A percentile compares a stretch with the other conserved stretches of the same genome.
Conservation (phyloP, 2,888 invertebrate species). For the Nomada flava region DNA sequence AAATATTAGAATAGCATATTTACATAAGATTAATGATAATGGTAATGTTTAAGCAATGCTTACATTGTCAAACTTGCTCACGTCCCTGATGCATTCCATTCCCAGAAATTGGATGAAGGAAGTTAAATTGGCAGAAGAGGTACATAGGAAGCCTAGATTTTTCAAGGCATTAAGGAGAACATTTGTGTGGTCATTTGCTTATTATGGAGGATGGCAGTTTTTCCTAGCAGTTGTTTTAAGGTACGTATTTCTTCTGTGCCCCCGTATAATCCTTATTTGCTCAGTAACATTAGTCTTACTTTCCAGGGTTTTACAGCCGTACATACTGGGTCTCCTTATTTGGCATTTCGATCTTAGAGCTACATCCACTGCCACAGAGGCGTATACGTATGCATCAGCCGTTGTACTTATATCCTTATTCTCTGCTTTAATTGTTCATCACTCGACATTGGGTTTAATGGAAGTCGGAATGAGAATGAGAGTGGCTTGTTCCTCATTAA, state of each 20-base stretch:
- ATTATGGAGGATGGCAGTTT: constrained; percentile 87
- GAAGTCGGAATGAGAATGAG: constrained; percentile 92
- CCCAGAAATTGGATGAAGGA: constrained; percentile 87
- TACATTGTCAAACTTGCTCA: not conserved
- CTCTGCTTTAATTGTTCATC: constrained; percentile 88
- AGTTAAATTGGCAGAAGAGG: constrained; percentile 84
- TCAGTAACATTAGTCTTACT: not conserved
- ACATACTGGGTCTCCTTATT: constrained; percentile 87
- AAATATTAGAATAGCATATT: constrained; percentile 38
- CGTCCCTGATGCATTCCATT: not conserved
- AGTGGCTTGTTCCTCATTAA: constrained; percentile 91
- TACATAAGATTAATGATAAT: not conserved
- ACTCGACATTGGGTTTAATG: constrained; percentile 85
- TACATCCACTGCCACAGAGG: constrained; percentile 85
- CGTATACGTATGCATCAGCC: constrained; percentile 88
- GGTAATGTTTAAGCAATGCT: not conserved
- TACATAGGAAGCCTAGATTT: constrained; percentile 86
- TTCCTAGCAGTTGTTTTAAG: constrained; percentile 87
- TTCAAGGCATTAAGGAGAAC: constrained; percentile 87
- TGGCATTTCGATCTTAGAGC: constrained; percentile 87
- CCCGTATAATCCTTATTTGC: not conserved
- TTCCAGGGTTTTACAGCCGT: constrained; percentile 87
- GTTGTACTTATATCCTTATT: constrained; percentile 87
- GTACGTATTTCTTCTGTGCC: constrained; percentile 73
- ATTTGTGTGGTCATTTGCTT: constrained; percentile 87